Conservation (phyloP, 92 coral and sea anemone species). For the Actinostola sp. region DNA sequence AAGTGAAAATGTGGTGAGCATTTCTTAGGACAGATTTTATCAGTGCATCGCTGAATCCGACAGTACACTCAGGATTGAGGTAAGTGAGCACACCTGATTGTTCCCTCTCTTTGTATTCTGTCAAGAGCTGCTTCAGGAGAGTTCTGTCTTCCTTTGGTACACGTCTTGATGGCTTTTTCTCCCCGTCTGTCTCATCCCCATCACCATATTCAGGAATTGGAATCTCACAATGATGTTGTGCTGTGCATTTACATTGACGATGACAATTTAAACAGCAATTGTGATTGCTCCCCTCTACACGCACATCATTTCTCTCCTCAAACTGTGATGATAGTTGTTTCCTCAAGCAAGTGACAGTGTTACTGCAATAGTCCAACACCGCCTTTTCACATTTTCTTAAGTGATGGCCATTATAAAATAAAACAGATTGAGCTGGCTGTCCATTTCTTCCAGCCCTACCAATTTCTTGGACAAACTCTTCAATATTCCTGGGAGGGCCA, state of each 20-base stretch:
- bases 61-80: constrained; percentile 28
- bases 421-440: constrained; percentile 38
- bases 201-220: constrained; percentile 13
- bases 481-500: constrained; percentile 60
- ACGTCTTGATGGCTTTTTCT: not conserved
- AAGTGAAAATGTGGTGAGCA: constrained; percentile 16
- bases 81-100: not conserved
- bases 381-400: constrained; percentile 49
- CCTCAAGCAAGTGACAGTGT: constrained; percentile 47
- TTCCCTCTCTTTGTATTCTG: constrained; percentile 7
- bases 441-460: constrained; percentile 71
- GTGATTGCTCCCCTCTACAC: constrained; percentile 11
- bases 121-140: constrained; percentile 23
- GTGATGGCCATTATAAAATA: constrained; percentile 47
- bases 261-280: constrained; percentile 44
- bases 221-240: constrained; percentile 17
- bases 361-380: constrained; percentile 21
- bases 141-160: constrained; percentile 28
- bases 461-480: constrained; percentile 61
- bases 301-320: not conserved
- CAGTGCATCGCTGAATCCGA: constrained; percentile 16
- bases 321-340: constrained; percentile 18
- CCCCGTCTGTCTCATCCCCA: not conserved
- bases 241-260: constrained; percentile 22
- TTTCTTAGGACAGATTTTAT: constrained; percentile 32